Percentiles rank a stretch among this genome's conserved stretches.
Evolutionary conservation across 2,113 vertebrate genomes (phyloP).

Genomic region (Ictidomys tridecemlineatus): DNA sequence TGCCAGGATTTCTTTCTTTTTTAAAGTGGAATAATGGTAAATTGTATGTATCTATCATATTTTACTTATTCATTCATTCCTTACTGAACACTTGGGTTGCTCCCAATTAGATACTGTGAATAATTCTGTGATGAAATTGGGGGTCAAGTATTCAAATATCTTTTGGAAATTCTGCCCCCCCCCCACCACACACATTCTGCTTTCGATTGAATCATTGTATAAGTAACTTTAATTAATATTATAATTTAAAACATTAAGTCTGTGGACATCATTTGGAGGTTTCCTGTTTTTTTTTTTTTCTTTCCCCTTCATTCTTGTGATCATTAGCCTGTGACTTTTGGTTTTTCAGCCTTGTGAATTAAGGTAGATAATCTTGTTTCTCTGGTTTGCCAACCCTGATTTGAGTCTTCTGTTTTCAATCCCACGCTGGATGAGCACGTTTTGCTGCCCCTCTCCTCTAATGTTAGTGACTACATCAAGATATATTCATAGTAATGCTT

Average conservation of each 20-base stretch:
- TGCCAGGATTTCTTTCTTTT: not conserved
- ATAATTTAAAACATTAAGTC: not conserved
- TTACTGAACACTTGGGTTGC: not conserved
- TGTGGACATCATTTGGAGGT: not conserved
- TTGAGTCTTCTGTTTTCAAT: not conserved
- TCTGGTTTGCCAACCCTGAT: not conserved
- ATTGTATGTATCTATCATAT: not conserved
- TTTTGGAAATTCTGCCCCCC: not conserved
- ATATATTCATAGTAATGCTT: not conserved
- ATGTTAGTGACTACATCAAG: not conserved
- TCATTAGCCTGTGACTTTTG: not conserved
- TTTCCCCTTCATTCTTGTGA: not conserved
- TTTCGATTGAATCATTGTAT: not conserved
- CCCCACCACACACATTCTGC: no score
- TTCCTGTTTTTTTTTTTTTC: not conserved
- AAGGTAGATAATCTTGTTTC: not conserved
- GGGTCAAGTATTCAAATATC: not conserved
- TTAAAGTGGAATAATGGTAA: not conserved
- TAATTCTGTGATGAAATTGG: not conserved
- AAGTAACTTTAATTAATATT: not conserved
- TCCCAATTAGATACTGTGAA: not conserved
- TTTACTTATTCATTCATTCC: not conserved
- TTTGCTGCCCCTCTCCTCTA: not conserved
- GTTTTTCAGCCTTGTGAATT: not conserved
- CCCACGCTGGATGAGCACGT: not conserved